phyloP scores from a whole-genome alignment of 2,797 vertebrate genomes.

The Acrossocheilus fasciatus region DNA sequence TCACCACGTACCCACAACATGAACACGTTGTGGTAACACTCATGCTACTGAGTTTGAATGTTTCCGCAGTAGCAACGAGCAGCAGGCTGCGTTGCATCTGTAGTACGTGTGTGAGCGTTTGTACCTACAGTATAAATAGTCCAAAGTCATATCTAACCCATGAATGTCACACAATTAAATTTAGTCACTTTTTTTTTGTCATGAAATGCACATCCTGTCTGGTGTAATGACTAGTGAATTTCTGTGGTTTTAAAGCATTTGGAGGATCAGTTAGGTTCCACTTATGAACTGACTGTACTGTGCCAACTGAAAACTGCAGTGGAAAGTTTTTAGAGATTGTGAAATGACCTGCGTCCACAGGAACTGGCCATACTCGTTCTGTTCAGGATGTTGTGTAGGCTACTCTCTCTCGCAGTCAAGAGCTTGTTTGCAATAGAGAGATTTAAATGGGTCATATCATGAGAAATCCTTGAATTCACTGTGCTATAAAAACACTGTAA shows the following conservation, averaged over 20 bases:
- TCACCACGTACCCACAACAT: background rate
- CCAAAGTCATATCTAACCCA: background rate
- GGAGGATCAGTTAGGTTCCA: background rate
- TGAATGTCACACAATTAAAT: background rate
- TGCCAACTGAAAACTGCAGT: background rate
- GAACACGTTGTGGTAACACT: background rate
- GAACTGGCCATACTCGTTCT: background rate
- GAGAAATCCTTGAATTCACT: background rate
- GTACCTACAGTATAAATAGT: background rate
- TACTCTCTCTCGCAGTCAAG: background rate
- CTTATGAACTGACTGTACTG: background rate
- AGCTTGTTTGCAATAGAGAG: background rate
- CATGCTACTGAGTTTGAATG: background rate
- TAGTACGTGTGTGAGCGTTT: background rate
- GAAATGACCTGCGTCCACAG: background rate
- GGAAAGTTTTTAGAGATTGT: slow-evolving; percentile 36
- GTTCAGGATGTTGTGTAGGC: background rate
- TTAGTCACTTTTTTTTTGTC: background rate
- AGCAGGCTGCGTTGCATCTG: background rate
- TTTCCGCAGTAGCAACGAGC: background rate
- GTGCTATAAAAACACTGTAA: background rate
- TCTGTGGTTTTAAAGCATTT: background rate
- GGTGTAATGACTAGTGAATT: background rate
- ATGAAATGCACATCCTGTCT: background rate
- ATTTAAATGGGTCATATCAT: background rate